Evolutionary conservation across 2,888 invertebrate species (phyloP).

Genomic region (Meteorus cinctellus): DNA sequence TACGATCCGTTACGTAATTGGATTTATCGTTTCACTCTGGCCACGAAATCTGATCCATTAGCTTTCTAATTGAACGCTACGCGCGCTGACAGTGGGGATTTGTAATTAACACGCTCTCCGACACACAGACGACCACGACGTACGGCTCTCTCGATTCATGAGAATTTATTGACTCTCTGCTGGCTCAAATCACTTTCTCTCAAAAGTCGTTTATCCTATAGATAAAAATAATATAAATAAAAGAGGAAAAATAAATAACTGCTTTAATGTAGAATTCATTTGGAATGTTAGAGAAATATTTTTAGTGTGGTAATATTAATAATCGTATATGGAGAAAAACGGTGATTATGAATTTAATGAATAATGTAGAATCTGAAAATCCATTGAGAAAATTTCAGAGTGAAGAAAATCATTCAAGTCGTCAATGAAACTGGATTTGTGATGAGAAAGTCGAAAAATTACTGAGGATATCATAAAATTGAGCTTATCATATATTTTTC

Average conservation of each 20-base stretch:
- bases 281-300: neutral
- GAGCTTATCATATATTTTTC: no score
- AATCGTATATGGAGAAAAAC: no score
- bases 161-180: conserved; percentile 22
- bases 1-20: conserved; percentile 60
- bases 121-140: conserved; percentile 44
- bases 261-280: neutral
- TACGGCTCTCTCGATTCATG: conserved; percentile 27
- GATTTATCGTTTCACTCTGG: conserved; percentile 56
- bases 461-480: no score
- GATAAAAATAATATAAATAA: conserved; percentile 8
- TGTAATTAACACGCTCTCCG: conserved; percentile 61
- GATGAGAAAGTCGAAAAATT: no score
- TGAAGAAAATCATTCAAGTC: no score
- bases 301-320: neutral
- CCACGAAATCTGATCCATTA: conserved; percentile 63
- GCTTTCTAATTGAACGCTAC: conserved; percentile 66
- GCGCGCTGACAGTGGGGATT: conserved; percentile 62
- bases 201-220: conserved; percentile 19
- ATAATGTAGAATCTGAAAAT: no score
- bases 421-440: no score
- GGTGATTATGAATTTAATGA: no score
- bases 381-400: no score
- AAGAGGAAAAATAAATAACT: conserved; percentile 7
- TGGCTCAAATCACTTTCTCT: conserved; percentile 20